phyloP scores from a whole-genome alignment of 2,888 invertebrate genomes.

The Endotricha flammealis region DNA sequence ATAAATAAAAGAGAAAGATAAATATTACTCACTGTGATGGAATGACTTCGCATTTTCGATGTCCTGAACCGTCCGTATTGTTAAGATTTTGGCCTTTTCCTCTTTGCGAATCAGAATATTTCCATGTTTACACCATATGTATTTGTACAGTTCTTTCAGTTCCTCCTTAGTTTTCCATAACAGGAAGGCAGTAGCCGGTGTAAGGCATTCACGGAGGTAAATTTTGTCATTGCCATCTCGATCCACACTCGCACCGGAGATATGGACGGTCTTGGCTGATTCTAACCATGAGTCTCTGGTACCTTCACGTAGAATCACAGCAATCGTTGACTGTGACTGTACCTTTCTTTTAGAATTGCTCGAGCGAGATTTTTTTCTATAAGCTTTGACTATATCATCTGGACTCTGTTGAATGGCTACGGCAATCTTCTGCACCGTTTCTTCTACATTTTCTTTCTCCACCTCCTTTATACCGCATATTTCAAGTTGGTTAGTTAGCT shows the following conservation, averaged over 20 bases:
- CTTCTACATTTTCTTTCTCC: conserved; percentile 1
- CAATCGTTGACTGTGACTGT: neutral
- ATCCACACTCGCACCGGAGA: neutral
- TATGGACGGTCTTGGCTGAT: conserved; percentile 4
- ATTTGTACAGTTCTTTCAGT: neutral
- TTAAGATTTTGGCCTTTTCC: neutral
- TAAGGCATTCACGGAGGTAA: conserved; percentile 11
- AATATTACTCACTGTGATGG: neutral
- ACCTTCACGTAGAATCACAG: neutral
- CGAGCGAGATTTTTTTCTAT: neutral
- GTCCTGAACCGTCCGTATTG: conserved; percentile 2
- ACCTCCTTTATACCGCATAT: conserved; percentile 10
- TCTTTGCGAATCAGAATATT: conserved; percentile 1
- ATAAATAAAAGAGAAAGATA: neutral
- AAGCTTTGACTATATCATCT: conserved; percentile 3
- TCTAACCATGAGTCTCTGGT: conserved; percentile 7
- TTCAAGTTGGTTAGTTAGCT: conserved; percentile 9
- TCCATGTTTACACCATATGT: neutral
- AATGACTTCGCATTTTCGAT: conserved; percentile 3
- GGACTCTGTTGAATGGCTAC: conserved; percentile 1
- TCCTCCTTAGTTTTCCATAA: conserved; percentile 11
- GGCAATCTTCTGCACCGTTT: neutral
- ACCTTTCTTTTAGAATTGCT: neutral
- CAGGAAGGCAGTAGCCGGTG: conserved; percentile 12
- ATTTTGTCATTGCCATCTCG: conserved; percentile 1